Evolutionary conservation across 2,888 invertebrate species (phyloP).

Genomic region (Drosophila lutescens): DNA sequence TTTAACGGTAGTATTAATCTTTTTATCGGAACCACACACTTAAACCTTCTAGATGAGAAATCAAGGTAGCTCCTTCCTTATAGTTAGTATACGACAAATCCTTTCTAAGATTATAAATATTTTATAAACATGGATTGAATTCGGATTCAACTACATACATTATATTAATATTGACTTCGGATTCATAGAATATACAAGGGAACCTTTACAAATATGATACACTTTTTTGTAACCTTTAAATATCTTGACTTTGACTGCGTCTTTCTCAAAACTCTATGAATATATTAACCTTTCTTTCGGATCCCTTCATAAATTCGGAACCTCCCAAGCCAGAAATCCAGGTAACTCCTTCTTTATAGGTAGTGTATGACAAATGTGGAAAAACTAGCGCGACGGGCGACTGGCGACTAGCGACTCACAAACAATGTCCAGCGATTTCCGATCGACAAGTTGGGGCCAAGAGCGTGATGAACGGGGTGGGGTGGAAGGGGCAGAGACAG

Average conservation of each 20-base stretch:
- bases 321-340: not conserved
- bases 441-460: constrained; percentile 35
- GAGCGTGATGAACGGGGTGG: not conserved
- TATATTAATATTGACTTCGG: no score
- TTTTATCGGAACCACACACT: no score
- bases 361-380: constrained; percentile 60
- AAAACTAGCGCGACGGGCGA: constrained; percentile 56
- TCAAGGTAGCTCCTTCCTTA: not conserved
- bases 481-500: not conserved
- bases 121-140: no score
- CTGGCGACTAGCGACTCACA: not conserved
- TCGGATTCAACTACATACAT: no score
- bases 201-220: no score
- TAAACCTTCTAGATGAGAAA: no score
- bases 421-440: constrained; percentile 28
- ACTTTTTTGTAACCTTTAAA: no score
- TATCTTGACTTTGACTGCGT: no score
- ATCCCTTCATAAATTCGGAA: not conserved
- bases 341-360: constrained; percentile 1
- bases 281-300: not conserved
- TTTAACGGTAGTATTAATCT: no score
- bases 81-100: not conserved
- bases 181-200: no score
- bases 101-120: no score
- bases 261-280: not conserved